Conservation (phyloP, 2,113 vertebrate genomes). For the Oreochromis niloticus region DNA sequence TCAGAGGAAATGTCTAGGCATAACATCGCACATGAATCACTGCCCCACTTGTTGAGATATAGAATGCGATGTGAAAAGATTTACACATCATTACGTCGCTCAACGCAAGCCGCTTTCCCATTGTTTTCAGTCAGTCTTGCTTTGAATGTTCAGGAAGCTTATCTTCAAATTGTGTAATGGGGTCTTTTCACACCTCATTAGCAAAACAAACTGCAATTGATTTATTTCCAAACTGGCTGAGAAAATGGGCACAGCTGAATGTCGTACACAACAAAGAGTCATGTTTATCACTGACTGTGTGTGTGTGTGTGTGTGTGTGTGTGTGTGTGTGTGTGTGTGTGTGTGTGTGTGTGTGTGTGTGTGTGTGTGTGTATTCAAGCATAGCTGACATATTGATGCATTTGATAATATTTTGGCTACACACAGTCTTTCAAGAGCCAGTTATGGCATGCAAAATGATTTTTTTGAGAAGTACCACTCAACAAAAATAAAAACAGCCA, state of each 20-base stretch:
- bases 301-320: background rate
- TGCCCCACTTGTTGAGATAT: slow-evolving; percentile 1
- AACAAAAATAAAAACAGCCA: background rate
- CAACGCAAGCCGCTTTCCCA: slow-evolving; percentile 23
- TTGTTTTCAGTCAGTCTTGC: slow-evolving; percentile 52
- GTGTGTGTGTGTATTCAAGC: background rate
- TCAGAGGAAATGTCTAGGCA: background rate
- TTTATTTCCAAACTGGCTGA: slow-evolving; percentile 29
- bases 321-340: background rate
- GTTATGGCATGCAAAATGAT: background rate
- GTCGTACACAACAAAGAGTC: background rate
- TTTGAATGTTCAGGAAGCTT: slow-evolving; percentile 58
- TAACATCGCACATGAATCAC: slow-evolving; percentile 11
- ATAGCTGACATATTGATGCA: background rate
- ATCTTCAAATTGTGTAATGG: slow-evolving; percentile 59
- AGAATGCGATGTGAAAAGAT: slow-evolving; percentile 32
- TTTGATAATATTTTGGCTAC: background rate
- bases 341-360: background rate
- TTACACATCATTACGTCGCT: slow-evolving; percentile 51
- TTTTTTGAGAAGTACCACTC: background rate
- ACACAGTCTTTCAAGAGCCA: background rate
- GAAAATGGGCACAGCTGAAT: slow-evolving; percentile 3
- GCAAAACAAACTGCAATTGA: slow-evolving; percentile 42
- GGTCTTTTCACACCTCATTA: slow-evolving; percentile 72
- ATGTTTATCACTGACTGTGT: background rate